phyloP scores from a whole-genome alignment of 2,888 invertebrate species.

The Amphimallon solstitiale region DNA sequence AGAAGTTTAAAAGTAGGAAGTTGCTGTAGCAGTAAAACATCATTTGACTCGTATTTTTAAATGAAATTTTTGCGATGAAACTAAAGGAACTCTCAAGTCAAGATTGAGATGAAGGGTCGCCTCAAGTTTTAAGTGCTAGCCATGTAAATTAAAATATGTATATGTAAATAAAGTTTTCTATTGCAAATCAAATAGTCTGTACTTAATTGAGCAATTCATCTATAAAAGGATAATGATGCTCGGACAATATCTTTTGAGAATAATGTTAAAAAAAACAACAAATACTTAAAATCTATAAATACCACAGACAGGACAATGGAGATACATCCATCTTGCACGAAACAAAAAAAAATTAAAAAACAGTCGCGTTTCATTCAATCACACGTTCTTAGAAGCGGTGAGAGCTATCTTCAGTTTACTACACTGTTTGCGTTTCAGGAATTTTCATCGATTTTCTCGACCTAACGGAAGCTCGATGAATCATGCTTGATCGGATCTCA shows the following conservation, averaged over 20 bases:
- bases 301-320: conserved; percentile 36
- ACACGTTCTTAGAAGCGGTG: neutral
- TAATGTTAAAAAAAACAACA: conserved; percentile 21
- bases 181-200: no score
- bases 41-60: no score
- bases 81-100: no score
- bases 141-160: no score
- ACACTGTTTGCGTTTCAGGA: conserved; percentile 48
- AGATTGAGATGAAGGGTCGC: no score
- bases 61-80: no score
- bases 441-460: conserved; percentile 62
- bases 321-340: conserved; percentile 9
- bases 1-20: no score
- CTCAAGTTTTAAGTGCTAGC: no score
- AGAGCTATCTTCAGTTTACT: conserved; percentile 7
- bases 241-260: neutral
- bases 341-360: neutral
- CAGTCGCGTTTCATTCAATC: conserved; percentile 14
- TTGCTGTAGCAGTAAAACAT: no score
- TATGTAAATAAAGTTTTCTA: no score
- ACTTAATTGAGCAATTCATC: neutral
- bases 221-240: neutral
- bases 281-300: conserved; percentile 32
- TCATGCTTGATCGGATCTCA: conserved; percentile 71
- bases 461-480: conserved; percentile 66